Conservation (phyloP, 2,888 invertebrate genomes). For the Caenorhabditis sulstoni region DNA sequence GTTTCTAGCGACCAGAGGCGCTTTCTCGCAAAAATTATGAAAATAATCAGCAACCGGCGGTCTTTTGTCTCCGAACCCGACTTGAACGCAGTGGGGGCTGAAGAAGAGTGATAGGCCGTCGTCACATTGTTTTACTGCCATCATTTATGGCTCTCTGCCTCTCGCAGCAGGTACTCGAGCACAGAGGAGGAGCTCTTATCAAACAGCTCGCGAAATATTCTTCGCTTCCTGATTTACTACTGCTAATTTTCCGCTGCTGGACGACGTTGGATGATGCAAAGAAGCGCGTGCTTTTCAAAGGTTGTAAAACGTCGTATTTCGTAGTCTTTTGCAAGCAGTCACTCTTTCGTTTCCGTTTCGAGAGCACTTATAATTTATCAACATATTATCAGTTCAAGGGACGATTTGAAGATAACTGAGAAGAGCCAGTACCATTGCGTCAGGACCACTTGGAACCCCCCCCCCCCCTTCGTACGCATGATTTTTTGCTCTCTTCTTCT, state of each 20-base stretch:
- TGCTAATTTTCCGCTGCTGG: conserved; percentile 24
- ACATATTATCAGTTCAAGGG: too few relatives aligned
- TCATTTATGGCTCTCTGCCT: conserved; percentile 53
- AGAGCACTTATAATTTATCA: not conserved
- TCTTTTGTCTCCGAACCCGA: conserved; percentile 52
- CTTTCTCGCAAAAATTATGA: not conserved
- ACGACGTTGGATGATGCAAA: conserved; percentile 37
- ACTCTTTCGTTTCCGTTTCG: conserved; percentile 5
- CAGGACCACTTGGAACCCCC: too few relatives aligned
- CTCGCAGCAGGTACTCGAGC: conserved; percentile 39
- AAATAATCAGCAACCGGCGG: conserved; percentile 6
- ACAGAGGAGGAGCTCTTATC: conserved; percentile 28
- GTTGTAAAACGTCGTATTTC: conserved; percentile 31
- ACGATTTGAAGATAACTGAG: too few relatives aligned
- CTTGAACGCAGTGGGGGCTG: conserved; percentile 28
- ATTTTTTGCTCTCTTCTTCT: conserved; percentile 48
- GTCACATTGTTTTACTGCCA: conserved; percentile 56
- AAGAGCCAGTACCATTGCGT: too few relatives aligned
- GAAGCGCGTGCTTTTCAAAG: conserved; percentile 24
- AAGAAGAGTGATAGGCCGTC: conserved; percentile 52
- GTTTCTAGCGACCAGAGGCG: not conserved
- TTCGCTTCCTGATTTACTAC: conserved; percentile 52
- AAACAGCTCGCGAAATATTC: conserved; percentile 18
- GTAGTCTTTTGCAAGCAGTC: conserved; percentile 18
- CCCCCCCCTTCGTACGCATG: too few relatives aligned